Evolutionary conservation across 1,140 invertebrate species (phyloP), one percentile per base, ranked within the genome.

Genomic region (Meloidogyne hapla): DNA sequence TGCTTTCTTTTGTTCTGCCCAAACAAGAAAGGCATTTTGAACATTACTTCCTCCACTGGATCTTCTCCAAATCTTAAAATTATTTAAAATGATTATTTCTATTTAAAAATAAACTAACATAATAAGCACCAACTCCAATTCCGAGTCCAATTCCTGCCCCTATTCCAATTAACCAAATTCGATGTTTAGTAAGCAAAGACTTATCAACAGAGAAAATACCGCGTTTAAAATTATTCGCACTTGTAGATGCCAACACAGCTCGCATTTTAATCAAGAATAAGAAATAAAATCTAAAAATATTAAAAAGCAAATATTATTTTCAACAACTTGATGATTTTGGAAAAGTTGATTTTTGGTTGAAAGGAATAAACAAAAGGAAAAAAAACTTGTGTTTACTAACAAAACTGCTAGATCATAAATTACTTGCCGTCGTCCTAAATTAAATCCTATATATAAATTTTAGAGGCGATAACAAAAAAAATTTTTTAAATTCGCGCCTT

Each of bases 1-100:
- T 1, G 70, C 70, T 23, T 73, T 73, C 48, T 62, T 73, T 12
- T 63, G 2, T 2, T 73, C 70, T 26, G 48, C 70, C 48, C 48
- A 56, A 5, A 56, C n/a, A 56, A 56, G 12, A 56, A 56, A n/a
- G 5, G 48, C n/a, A 56, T 56, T 8, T 2, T 56, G 18, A 18
- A 45, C 18, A 1, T n/a, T 4, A 15, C 33, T 33, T 33, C 48
- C 48, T n/a, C 4, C 48, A n/a, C 4, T 56, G 6, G 48, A n/a
- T 18, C 18, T 56, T 8, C 6, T 56, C 48, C 48, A 56, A n/a
- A 56, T n/a, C 48, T 56, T 15, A 56, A 48, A 48, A 6, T 56
- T 56, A n/a, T 56, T 5, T 0, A 6, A n/a, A 56, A 21, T n/a
- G 2, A 48, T 13, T 48, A 18, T 18, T 15, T n/a, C n/a, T n/a